A percentile compares a stretch with the other conserved stretches of the same genome.
These are phyloP conservation scores for Miichthys miiuy DNA, from an alignment of 2,797 vertebrate species.

Conservation along the genomic window DNA sequence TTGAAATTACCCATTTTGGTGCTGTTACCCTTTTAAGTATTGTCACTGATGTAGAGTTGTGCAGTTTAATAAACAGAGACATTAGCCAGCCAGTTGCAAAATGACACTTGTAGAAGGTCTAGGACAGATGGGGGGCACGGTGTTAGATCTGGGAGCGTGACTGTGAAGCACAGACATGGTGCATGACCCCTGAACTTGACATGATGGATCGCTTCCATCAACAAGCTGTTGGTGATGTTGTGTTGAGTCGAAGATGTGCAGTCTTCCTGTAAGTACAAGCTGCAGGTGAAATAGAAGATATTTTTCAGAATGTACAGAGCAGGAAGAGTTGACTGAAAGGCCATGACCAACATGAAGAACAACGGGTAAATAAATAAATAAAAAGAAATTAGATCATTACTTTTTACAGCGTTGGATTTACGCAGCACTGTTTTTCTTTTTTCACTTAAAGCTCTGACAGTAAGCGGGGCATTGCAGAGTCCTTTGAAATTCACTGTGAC, in stretches of 20 bases:
- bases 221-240: constrained; percentile 45
- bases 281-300: constrained; percentile 46
- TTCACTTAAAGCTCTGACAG: constrained; percentile 17
- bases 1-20: not conserved
- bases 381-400: constrained; percentile 45
- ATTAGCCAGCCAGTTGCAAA: constrained; percentile 64
- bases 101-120: constrained; percentile 65
- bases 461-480: constrained; percentile 36
- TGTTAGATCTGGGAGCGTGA: constrained; percentile 69
- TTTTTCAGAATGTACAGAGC: constrained; percentile 37
- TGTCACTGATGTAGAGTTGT: not conserved
- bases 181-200: constrained; percentile 76
- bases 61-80: constrained; percentile 49
- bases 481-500: constrained; percentile 65
- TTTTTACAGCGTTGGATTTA: constrained; percentile 38
- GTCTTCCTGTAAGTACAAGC: constrained; percentile 57
- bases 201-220: constrained; percentile 80
- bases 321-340: constrained; percentile 18
- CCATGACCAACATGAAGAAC: constrained; percentile 22
- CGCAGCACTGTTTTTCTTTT: constrained; percentile 13
- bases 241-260: constrained; percentile 58
- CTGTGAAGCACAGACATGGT: constrained; percentile 73
- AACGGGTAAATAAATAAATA: constrained; percentile 46
- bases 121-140: constrained; percentile 63
- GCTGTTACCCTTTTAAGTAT: constrained; percentile 22